These are phyloP conservation scores for Ciconia maguari DNA, from an alignment of 2,113 vertebrate species.

Conservation along the genomic window DNA sequence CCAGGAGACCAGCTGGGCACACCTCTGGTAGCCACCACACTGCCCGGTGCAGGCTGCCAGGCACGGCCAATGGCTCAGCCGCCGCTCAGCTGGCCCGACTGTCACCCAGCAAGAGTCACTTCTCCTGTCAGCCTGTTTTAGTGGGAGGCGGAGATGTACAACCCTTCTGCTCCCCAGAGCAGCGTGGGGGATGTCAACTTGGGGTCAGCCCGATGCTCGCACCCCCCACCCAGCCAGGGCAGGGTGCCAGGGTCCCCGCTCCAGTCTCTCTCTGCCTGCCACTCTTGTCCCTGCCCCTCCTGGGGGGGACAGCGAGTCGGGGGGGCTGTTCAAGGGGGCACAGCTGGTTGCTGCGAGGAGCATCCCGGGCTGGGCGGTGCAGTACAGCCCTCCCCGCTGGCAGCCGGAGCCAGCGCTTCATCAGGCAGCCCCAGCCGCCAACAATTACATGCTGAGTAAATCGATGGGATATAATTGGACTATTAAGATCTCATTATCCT, in stretches of 20 bases:
- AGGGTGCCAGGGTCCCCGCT: neutral
- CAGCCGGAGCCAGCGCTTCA: constrained; percentile 51
- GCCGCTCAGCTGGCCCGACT: neutral
- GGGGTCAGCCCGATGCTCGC: neutral
- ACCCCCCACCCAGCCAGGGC: neutral
- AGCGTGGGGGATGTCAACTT: rapidly evolving
- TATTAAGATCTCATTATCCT: constrained; percentile 87
- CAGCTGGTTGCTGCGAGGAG: constrained; percentile 22
- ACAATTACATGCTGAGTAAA: constrained; percentile 75
- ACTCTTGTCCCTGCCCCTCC: neutral
- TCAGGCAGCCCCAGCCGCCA: constrained; percentile 68
- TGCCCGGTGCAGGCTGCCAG: neutral
- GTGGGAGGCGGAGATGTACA: neutral
- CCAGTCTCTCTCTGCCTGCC: neutral
- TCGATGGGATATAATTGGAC: constrained; percentile 78
- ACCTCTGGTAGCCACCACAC: neutral
- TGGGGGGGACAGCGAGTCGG: rapidly evolving
- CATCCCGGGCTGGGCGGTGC: neutral
- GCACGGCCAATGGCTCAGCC: rapidly evolving
- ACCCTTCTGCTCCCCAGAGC: neutral
- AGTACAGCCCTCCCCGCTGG: neutral
- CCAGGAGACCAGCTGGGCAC: neutral
- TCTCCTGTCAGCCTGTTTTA: neutral
- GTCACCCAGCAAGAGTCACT: neutral
- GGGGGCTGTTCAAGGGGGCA: neutral